Conservation (phyloP, 2,797 vertebrate genomes). For the Allochrocebus solatus region DNA sequence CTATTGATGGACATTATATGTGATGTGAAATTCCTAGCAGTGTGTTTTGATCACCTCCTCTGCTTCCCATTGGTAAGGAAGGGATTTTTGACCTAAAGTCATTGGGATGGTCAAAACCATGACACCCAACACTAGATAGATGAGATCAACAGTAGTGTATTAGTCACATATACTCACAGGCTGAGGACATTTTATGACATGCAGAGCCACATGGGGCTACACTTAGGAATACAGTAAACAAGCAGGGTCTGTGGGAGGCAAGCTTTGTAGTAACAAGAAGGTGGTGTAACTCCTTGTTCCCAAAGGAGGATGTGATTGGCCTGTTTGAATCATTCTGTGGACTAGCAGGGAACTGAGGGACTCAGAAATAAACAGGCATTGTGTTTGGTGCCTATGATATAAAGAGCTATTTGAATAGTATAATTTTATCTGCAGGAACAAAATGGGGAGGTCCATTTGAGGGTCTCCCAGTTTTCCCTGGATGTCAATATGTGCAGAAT, state of each 20-base stretch:
- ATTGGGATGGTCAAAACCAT: not conserved
- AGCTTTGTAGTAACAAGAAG: not conserved
- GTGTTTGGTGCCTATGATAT: not conserved
- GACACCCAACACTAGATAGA: not conserved
- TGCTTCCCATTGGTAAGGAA: not conserved
- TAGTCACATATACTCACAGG: not conserved
- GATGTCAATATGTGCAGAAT: not conserved
- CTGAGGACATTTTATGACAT: not conserved
- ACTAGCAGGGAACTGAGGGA: not conserved
- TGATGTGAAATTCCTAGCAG: not conserved
- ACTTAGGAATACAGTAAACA: not conserved
- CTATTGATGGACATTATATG: not conserved
- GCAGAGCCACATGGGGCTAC: not conserved
- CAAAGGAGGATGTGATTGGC: not conserved
- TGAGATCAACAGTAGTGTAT: not conserved
- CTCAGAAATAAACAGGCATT: not conserved
- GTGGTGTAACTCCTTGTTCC: not conserved
- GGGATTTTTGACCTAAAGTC: not conserved
- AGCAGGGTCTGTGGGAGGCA: not conserved
- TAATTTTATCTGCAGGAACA: not conserved
- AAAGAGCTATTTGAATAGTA: not conserved
- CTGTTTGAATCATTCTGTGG: not conserved
- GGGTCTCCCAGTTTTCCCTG: not conserved
- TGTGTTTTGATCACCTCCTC: not conserved
- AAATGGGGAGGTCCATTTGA: not conserved